Percentiles rank a stretch among this genome's conserved stretches.
phyloP scores from a whole-genome alignment of 2,888 invertebrate genomes.

The Ptilodon capucinus region DNA sequence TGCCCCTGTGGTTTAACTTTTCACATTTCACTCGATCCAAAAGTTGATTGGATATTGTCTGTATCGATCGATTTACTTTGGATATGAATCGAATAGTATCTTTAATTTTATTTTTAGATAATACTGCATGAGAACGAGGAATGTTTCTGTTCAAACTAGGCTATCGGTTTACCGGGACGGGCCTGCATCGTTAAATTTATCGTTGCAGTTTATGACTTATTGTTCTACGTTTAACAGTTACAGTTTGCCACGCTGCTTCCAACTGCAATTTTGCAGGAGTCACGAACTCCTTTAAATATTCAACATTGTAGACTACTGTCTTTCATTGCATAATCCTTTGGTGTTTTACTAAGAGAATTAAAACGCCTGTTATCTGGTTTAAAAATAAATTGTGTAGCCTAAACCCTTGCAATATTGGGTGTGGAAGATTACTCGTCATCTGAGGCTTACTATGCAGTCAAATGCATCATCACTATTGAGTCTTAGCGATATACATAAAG shows the following conservation, averaged over 20 bases:
- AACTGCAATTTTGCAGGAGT: conserved; percentile 32
- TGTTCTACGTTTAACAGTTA: conserved; percentile 58
- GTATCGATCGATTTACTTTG: background rate
- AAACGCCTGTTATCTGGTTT: no score
- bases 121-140: conserved; percentile 19
- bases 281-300: conserved; percentile 42
- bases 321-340: conserved; percentile 16
- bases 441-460: background rate
- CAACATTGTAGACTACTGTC: conserved; percentile 20
- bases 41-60: background rate
- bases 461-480: background rate
- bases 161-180: conserved; percentile 64
- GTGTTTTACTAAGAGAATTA: no score
- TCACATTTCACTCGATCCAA: conserved; percentile 3
- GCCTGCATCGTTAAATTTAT: conserved; percentile 68
- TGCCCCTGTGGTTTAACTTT: conserved; percentile 9
- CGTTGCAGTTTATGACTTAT: conserved; percentile 68
- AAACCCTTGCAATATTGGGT: no score
- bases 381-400: no score
- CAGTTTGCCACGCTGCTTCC: conserved; percentile 21
- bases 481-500: background rate
- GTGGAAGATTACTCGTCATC: no score
- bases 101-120: conserved; percentile 16
- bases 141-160: conserved; percentile 51
- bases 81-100: conserved; percentile 1